Base-by-base conservation (phyloP, 2,888 invertebrate genomes). In the Galerucella pusilla region DNA sequence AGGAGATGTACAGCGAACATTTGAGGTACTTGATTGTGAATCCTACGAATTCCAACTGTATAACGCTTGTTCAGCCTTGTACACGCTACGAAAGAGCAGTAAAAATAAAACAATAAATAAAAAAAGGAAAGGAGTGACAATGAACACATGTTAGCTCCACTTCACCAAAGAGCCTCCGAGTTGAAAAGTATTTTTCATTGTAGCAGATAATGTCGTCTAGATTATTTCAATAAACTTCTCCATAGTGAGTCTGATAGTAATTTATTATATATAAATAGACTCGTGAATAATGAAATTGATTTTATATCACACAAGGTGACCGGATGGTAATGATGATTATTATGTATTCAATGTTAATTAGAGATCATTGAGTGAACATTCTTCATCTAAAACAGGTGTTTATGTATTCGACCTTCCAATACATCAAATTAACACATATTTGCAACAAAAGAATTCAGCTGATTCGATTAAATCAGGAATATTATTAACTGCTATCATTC, bases 231-330 rank as follows among this genome's bases (percentile, higher is more conserved):
- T 7, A 46, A 12, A 49, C 4, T 49, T 49, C 2, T 49, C 46
- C 3, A 7, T 12, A 20, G 1, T 20, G 10, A 16, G 9, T 11
- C 63, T 57, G n/a, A n/a, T 35, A 61, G 65, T 71, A 42, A 2
- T 54, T 35, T 42, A 69, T 71, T 16, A 0, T 16, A 57, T 16
- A 57, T 70, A 68, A 49, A 71, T 60, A 28, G 64, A 73, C n/a
- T 7, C 1, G 20, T 20, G 20, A 57, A 9, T 35, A 73, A 76
- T 68, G 72, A 72, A 77, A 35, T 35, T 70, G 54, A 65, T 42
- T 71, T 77, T 69, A 64, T 66, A 57, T 69, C 68, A 69, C 63
- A 42, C 77, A 77, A 77, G 77, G 75, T 77, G 75, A 77, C 77
- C 73, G 64, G 71, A 77, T 75, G 73, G 70, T 73, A 70, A 73